These are phyloP conservation scores for Eupithecia centaureata DNA, from an alignment of 2,888 invertebrate genomes.

Conservation along the genomic window DNA sequence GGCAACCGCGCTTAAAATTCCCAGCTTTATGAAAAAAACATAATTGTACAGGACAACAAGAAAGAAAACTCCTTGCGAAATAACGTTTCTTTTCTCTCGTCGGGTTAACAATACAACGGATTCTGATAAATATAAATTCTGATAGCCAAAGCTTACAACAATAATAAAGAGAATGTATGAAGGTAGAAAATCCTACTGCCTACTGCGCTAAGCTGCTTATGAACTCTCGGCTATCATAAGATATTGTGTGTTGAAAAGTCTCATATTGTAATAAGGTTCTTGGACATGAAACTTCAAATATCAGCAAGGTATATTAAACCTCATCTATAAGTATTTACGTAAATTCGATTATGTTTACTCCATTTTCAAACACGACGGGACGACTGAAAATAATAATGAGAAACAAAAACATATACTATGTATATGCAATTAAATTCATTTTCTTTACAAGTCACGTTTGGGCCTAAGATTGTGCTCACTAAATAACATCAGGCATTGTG, in stretches of 20 bases:
- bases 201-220: constrained; percentile 19
- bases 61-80: constrained; percentile 31
- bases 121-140: constrained; percentile 36
- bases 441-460: no score
- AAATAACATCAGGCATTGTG: no score
- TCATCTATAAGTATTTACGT: not conserved
- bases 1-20: constrained; percentile 17
- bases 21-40: constrained; percentile 22
- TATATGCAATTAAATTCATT: no score
- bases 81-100: constrained; percentile 24
- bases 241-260: constrained; percentile 8
- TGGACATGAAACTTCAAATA: not conserved
- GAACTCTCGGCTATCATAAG: constrained; percentile 8
- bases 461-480: no score
- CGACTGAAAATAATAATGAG: not conserved
- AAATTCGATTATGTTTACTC: not conserved
- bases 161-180: constrained; percentile 27
- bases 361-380: not conserved
- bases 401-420: not conserved
- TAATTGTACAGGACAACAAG: constrained; percentile 32
- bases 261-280: not conserved
- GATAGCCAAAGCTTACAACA: constrained; percentile 28
- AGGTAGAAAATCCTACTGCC: constrained; percentile 11
- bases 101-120: constrained; percentile 32
- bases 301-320: not conserved